Evolutionary conservation across 2,113 vertebrate species (phyloP), one percentile per base, ranked within the genome.

Genomic region (Seriola aureovittata): DNA sequence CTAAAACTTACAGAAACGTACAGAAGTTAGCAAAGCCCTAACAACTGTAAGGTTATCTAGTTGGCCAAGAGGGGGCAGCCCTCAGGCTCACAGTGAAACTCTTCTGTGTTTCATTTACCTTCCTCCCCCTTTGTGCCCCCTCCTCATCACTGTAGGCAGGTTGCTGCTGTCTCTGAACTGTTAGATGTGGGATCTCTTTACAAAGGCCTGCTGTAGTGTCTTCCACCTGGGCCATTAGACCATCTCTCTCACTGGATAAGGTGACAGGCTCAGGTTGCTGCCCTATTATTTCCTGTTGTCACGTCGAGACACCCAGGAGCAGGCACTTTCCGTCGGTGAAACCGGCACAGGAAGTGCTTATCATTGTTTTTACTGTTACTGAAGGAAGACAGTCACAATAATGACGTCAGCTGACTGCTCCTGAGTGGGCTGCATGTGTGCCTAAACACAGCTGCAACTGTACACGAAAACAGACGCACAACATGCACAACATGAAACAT

Each of bases 171-270:
- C 77, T 84, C 50, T 81, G 58, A 59, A 60, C 80, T 50, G 84
- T 91, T 91, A 92, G 82, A 90, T 86, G 90, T 81, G 72, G 66
- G 68, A 77, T 93, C 86, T 82, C 84, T 90, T 91, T 90, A 86
- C 92, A 92, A 89, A 90, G 80, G 25, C 82, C 77, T 54, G 88
- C 88, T 89, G 82, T 83, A 71, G 79, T 86, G 54, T 81, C 63
- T 55, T 84, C 76, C 85, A 85, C 85, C 80, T 87, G 80, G 73
- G 38, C 85, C 84, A 80, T 88, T 80, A 87, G 82, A 72, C 54
- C 21, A 14, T 44, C 64, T 72, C 85, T 89, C 82, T 85, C 73
- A 42, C 72, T 58, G 48, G 83, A 81, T 90, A 68, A 17, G 13
- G 58, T 90, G 80, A 87, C 86, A 9, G 76, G 84, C 78, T 93